Base-by-base conservation (phyloP, 2,113 vertebrate genomes). In the Pao palembangensis region DNA sequence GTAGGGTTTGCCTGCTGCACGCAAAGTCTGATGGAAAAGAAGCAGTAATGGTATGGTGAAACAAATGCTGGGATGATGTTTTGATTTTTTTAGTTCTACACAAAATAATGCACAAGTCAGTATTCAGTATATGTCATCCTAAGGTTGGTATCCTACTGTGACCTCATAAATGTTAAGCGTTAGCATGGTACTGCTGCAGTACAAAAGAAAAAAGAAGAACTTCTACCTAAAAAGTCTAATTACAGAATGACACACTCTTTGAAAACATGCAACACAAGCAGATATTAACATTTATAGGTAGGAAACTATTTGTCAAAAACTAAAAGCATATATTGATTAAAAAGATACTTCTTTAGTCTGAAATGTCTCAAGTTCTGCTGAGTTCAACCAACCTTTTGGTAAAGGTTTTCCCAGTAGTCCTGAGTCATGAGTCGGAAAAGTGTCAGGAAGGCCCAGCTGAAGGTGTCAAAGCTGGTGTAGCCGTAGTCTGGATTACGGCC, bases 351-450 rank as follows among this genome's bases (percentile, higher is more conserved):
- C 25, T 28, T 28, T 28, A 28, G 5, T 28, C 25, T 28, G 25
- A 28, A 28, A 7, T 28, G 25, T 28, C 25, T 1, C 34, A 38
- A 1, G 8, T 12, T 12, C 10, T 10, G 34, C 11, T 3, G 28
- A 31, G 8, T 1, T 46, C 11, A 2, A 41, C 91, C 85, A 76
- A 89, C 97, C 95, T 96, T 92, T 80, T 98, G 96, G 82, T 98
- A 99, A 82, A 99, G 95, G 83, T 96, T 96, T 84, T 99, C 97
- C 96, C 96, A 99, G 85, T 62, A 96, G 90, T 99, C 97, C 90
- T 99, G 97, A 75, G 96, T 99, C 97, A 99, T 98, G 78, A 99
- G 92, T 34, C 97, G 92, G 91, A 99, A 99, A 73, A 99, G 89
- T 12, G 97, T 98, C 69, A 99, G 92, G 88, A 99, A 99, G 15